Evolutionary conservation across 2,113 vertebrate genomes (phyloP), one percentile per base, ranked within the genome.

Genomic region (Asarcornis scutulata): DNA sequence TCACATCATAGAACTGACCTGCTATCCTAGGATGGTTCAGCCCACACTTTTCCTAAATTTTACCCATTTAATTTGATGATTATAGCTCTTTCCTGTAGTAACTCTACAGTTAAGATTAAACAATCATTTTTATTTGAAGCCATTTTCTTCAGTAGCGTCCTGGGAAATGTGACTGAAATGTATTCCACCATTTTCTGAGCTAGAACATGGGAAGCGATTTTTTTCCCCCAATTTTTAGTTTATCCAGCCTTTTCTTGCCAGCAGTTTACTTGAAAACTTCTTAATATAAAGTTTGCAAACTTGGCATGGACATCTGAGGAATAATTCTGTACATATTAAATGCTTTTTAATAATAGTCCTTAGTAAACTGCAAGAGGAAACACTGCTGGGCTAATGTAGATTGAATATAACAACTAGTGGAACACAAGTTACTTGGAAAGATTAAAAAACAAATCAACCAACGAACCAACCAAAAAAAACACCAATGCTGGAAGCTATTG

Each of bases 11-110:
- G 44, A n/a, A 36, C 50, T 79, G 86, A 73, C 92, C 58, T 42
- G 81, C 64, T 75, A 92, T 84, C 50, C 73, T 81, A 78, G 21
- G 56, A 64, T 2, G 3, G 56, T 88, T 96, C 66, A 96, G 52
- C 52, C 76, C 93, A 86, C 76, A 86, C 52, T 90, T 71, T 55
- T 60, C 60, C 64, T 84, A 89, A 92, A 84, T 93, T 53, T 94
- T 84, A 85, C 74, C 50, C 17, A 60, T 88, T 95, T 92, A 96
- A 96, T 95, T 92, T 89, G 88, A 96, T 93, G 77, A 96, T 96
- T 95, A 92, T 82, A 93, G 58, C n/a, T 87, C 27, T 34, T 73
- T 82, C 53, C 84, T 94, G 44, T 82, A 16, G 40, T 87, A 92
- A 89, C 73, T 89, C 81, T 82, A 50, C 53, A 66, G 83, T 89